Base-by-base conservation (phyloP, 2,888 invertebrate species). In the Hydroisotoma schaefferi region DNA sequence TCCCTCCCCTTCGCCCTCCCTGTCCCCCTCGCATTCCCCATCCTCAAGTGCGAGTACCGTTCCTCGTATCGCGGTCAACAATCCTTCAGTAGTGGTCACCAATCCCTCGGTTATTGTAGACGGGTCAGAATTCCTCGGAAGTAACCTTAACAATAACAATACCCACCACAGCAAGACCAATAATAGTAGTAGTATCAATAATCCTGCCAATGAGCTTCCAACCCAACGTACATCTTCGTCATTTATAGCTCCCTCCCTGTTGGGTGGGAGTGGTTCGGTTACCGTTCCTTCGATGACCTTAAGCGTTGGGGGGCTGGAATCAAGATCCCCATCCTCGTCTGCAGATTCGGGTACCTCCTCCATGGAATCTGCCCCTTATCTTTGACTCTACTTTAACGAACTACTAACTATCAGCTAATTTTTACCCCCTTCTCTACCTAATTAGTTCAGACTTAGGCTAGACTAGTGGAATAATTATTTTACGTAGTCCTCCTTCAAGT, bases 1-100 rank as follows among this genome's bases (percentile, higher is more conserved):
- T n/a, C 65, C 68, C 18, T 69, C 72, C 8, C 68, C 72, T 27
- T 70, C 70, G 4, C 70, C 70, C n/a, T 69, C 69, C 8, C 56
- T 69, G 18, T 68, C 69, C 4, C 70, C 68, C 12, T 64, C 68
- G 40, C 72, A 69, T 47, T 71, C 71, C 55, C 68, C 70, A 23
- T 72, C 72, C n/a, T 69, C 72, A 2, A 69, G 68, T 0, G 69
- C 69, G 6, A 67, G 64, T 59, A 68, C 62, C 49, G 26, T 53
- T 27, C 53, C 53, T 18, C 53, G 53, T 23, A 25, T n/a, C 25
- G 18, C 37, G 51, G 49, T 5, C 25, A 28, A 27, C 6, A 37
- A 27, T 12, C 40, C 15, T 10, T 15, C 33, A 8, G 33, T 18
- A 15, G 40, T 15, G 40, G 5, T 20, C 25, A 29, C 57, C 25